Conservation (phyloP, 2,797 vertebrate genomes). For the Microctenopoma stevenorrisi region DNA sequence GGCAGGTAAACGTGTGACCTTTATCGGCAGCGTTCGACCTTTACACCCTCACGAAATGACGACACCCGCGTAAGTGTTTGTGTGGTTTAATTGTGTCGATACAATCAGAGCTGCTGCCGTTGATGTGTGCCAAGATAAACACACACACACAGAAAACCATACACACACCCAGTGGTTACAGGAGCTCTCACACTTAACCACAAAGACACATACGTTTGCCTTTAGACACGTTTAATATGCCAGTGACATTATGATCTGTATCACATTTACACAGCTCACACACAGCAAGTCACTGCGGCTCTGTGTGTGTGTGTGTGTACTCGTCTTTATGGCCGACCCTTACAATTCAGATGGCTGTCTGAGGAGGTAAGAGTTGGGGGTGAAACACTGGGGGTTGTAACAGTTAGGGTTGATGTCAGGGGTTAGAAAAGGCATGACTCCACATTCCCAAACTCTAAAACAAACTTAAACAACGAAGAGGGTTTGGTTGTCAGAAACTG, state of each 20-base stretch:
- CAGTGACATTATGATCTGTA: not conserved
- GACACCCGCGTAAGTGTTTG: slow-evolving; percentile 4
- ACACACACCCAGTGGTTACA: not conserved
- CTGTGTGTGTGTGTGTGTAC: not conserved
- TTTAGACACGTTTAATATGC: slow-evolving; percentile 4
- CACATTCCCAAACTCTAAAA: too few species aligned
- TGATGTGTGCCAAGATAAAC: not conserved
- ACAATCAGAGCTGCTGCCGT: not conserved
- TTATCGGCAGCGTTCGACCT: slow-evolving; percentile 30
- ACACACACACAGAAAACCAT: slow-evolving; percentile 5
- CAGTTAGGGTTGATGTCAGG: too few species aligned
- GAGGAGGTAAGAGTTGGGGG: too few species aligned
- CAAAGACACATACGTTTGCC: slow-evolving; percentile 6
- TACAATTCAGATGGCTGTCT: too few species aligned
- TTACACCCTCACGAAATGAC: slow-evolving; percentile 9
- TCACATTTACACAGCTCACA: slow-evolving; percentile 2
- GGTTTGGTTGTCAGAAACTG: too few species aligned
- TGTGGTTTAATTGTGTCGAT: slow-evolving; percentile 12
- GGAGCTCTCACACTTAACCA: not conserved
- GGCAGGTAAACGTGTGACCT: slow-evolving; percentile 20
- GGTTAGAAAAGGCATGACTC: too few species aligned
- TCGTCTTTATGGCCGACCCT: too few species aligned
- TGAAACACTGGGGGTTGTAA: too few species aligned
- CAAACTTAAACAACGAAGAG: too few species aligned
- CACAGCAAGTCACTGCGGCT: not conserved